A percentile compares a stretch with the other conserved stretches of the same genome.
Conservation (phyloP, 2,888 invertebrate genomes). For the Cylloceria caligata region DNA sequence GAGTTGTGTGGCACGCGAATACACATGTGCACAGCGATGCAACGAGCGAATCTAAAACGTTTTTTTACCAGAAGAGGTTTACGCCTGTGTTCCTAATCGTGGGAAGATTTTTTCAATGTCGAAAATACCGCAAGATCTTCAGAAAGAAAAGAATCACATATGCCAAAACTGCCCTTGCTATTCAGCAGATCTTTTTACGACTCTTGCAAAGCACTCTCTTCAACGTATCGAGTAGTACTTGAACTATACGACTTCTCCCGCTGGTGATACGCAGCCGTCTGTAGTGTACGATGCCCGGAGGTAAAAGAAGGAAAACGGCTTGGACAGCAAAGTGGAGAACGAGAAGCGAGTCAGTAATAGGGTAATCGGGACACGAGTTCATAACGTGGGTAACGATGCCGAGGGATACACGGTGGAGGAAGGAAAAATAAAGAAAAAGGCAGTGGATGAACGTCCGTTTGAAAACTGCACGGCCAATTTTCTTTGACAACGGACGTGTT, state of each 20-base stretch:
- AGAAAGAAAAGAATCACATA: background rate
- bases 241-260: conserved; percentile 47
- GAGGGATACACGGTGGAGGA: conserved; percentile 7
- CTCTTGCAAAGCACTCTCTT: conserved; percentile 22
- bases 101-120: conserved; percentile 46
- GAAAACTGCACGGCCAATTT: conserved; percentile 75
- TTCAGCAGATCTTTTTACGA: conserved; percentile 55
- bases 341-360: conserved; percentile 21
- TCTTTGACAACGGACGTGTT: conserved; percentile 76
- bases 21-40: background rate
- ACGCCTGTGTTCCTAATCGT: conserved; percentile 1
- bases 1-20: conserved; percentile 33
- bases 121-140: conserved; percentile 29
- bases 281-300: background rate
- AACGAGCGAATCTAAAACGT: conserved; percentile 45
- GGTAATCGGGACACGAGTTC: conserved; percentile 40
- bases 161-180: background rate
- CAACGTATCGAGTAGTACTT: conserved; percentile 54
- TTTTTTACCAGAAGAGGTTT: conserved; percentile 42
- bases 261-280: conserved; percentile 25
- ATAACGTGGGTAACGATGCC: conserved; percentile 20
- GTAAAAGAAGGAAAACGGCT: background rate
- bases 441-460: conserved; percentile 62
- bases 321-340: background rate
- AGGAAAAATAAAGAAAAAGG: conserved; percentile 30